A percentile compares a stretch with the other conserved stretches of the same genome.
These are phyloP conservation scores for Macropus fuliginosus DNA, from an alignment of 2,797 vertebrate species.

Conservation along the genomic window DNA sequence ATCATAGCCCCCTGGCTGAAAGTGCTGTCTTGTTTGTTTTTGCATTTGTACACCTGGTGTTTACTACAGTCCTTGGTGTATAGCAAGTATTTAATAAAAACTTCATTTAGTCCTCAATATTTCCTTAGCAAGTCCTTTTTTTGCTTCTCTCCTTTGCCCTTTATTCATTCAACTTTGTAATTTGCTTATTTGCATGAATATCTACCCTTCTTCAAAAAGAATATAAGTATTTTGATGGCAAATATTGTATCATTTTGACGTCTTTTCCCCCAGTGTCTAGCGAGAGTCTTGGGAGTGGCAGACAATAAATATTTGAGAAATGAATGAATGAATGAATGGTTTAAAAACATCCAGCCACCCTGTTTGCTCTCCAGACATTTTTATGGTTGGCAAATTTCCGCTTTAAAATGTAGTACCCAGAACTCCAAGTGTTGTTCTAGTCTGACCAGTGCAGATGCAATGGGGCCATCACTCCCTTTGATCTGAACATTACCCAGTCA, in stretches of 20 bases:
- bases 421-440: background rate
- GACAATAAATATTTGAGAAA: background rate
- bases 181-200: background rate
- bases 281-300: background rate
- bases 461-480: background rate
- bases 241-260: background rate
- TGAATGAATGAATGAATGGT: background rate
- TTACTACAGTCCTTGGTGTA: no score
- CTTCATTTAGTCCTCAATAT: background rate
- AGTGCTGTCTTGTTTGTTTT: background rate
- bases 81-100: background rate
- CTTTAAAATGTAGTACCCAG: background rate
- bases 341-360: background rate
- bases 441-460: background rate
- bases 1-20: background rate
- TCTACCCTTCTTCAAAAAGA: background rate
- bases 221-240: background rate
- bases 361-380: background rate
- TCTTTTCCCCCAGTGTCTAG: background rate
- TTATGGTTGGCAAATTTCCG: background rate
- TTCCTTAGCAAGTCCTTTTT: background rate
- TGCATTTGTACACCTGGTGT: background rate
- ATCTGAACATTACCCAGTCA: background rate
- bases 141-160: background rate
- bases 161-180: background rate